Percentiles rank a stretch among this genome's conserved stretches.
These are phyloP conservation scores for Anthophora plumipes DNA, from an alignment of 2,888 invertebrate species.

Conservation along the genomic window DNA sequence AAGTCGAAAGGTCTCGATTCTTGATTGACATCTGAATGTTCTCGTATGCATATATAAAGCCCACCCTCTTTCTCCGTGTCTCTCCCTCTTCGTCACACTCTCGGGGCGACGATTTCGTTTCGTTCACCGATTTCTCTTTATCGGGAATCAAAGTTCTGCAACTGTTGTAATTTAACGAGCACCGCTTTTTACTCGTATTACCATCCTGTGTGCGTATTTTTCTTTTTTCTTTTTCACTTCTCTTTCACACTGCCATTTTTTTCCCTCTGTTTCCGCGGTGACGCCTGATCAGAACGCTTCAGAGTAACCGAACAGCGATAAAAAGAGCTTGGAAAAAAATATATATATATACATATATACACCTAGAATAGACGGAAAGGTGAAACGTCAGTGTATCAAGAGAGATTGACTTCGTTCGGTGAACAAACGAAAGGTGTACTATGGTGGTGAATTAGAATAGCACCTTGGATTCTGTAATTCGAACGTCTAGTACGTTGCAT, in stretches of 20 bases:
- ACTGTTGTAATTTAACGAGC: constrained; percentile 81
- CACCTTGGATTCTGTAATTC: constrained; percentile 42
- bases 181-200: constrained; percentile 67
- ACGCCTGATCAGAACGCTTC: constrained; percentile 35
- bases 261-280: constrained; percentile 22
- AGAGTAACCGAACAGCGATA: constrained; percentile 19
- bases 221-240: constrained; percentile 21
- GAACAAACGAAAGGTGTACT: constrained; percentile 38
- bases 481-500: constrained; percentile 33
- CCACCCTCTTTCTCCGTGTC: constrained; percentile 58
- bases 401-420: constrained; percentile 22
- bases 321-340: constrained; percentile 31
- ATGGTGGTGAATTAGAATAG: constrained; percentile 63
- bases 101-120: constrained; percentile 25
- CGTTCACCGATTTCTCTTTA: constrained; percentile 59
- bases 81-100: constrained; percentile 12
- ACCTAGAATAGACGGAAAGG: constrained; percentile 28
- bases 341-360: constrained; percentile 11
- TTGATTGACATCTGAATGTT: constrained; percentile 80
- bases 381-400: constrained; percentile 44
- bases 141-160: constrained; percentile 71
- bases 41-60: constrained; percentile 77
- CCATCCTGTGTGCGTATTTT: constrained; percentile 34
- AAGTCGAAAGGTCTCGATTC: constrained; percentile 63
- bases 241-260: constrained; percentile 36